Evolutionary conservation across 35 echinoderm and acorn worm species (phyloP).

Genomic region (Apostichopus parvimensis): DNA sequence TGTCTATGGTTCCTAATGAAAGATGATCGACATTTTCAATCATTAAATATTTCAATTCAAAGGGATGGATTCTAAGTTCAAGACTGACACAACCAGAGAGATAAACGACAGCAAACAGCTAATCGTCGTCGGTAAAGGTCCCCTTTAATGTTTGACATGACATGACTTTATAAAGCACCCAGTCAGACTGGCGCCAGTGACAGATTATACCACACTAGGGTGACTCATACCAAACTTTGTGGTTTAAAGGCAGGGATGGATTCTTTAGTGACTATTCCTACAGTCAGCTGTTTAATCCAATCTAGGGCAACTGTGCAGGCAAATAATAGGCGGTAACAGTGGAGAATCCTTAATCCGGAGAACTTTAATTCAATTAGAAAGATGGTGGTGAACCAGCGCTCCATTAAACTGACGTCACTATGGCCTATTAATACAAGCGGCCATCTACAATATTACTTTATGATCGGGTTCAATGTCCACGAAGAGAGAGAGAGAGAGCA

Average conservation of each 20-base stretch:
- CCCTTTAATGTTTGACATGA: slow-evolving; percentile 14
- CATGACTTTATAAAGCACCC: not conserved
- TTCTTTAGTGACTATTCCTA: not conserved
- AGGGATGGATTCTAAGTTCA: too few species aligned
- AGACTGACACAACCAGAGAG: too few species aligned
- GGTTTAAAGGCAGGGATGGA: not conserved
- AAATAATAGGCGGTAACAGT: not conserved
- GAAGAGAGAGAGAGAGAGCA: too few species aligned
- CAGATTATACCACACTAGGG: not conserved
- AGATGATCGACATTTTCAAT: too few species aligned
- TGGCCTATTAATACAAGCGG: not conserved
- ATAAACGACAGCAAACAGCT: too few species aligned
- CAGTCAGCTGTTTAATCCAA: slow-evolving; percentile 17
- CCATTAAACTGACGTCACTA: not conserved
- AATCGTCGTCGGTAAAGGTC: too few species aligned
- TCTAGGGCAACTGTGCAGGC: not conserved
- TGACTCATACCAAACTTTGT: slow-evolving; percentile 8
- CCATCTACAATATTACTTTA: not conserved
- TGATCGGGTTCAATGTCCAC: not conserved
- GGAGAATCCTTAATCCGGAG: not conserved
- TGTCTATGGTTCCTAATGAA: too few species aligned
- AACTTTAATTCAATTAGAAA: not conserved
- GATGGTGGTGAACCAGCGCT: not conserved
- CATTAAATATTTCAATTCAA: too few species aligned
- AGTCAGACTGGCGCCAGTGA: slow-evolving; percentile 3